phyloP scores from a whole-genome alignment of 2,113 vertebrate species.

The Podarcis cretensis region DNA sequence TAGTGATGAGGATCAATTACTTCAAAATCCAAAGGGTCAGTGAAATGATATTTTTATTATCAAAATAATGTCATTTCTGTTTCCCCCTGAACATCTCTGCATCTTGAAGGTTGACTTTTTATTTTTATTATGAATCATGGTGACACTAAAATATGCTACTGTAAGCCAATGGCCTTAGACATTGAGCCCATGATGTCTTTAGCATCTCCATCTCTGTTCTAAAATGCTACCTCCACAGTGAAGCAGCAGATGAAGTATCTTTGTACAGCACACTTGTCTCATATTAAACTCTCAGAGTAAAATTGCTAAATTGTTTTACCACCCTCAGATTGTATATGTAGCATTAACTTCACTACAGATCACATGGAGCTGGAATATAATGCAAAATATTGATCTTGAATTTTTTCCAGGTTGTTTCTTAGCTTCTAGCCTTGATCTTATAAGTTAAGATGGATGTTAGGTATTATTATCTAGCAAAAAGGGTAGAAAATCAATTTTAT shows the following conservation, averaged over 20 bases:
- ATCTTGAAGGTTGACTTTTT: not conserved
- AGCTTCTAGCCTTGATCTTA: conserved; percentile 70
- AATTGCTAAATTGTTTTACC: conserved; percentile 41
- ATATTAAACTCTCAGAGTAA: conserved; percentile 34
- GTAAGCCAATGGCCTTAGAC: not conserved
- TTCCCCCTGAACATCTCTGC: not conserved
- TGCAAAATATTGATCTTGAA: conserved; percentile 69
- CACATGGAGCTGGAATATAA: conserved; percentile 61
- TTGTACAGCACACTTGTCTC: not conserved
- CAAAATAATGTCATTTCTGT: not conserved
- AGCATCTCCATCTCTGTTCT: not conserved
- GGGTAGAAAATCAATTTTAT: conserved; percentile 74
- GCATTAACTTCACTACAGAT: conserved; percentile 54
- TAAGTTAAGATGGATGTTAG: conserved; percentile 73
- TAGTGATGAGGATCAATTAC: not conserved
- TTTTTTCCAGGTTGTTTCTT: conserved; percentile 37
- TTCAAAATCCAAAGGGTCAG: not conserved
- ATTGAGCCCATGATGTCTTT: not conserved
- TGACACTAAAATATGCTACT: not conserved
- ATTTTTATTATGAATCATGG: not conserved
- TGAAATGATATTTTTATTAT: not conserved
- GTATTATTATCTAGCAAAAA: conserved; percentile 68
- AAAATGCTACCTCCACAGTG: not conserved
- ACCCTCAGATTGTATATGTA: conserved; percentile 17
- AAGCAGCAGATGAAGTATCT: not conserved